Conservation (phyloP, 2,113 vertebrate species). For the Gambusia affinis region DNA sequence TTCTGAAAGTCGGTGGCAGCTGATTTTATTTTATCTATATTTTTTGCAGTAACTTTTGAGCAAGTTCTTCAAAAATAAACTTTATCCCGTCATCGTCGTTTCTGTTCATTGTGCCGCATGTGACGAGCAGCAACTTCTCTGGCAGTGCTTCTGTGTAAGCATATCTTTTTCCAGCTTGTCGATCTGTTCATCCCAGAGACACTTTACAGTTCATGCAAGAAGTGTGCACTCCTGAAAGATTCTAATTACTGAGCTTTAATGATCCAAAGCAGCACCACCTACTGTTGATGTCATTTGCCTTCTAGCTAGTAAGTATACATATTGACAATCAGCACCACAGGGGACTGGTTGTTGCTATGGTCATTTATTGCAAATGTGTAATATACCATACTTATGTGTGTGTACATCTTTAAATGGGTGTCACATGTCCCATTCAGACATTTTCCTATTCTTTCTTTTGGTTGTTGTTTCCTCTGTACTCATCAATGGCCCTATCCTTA, state of each 20-base stretch:
- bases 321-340: conserved; percentile 66
- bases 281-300: conserved; percentile 76
- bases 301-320: conserved; percentile 79
- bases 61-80: conserved; percentile 57
- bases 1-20: conserved; percentile 4
- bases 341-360: conserved; percentile 42
- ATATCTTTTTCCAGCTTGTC: conserved; percentile 43
- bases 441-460: conserved; percentile 33
- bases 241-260: conserved; percentile 75
- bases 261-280: conserved; percentile 72
- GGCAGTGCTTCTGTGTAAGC: conserved; percentile 1
- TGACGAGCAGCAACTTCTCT: conserved; percentile 47
- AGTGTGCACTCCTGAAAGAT: conserved; percentile 54
- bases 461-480: conserved; percentile 13
- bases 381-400: conserved; percentile 14
- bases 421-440: conserved; percentile 68
- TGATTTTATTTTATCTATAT: conserved; percentile 5
- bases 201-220: conserved; percentile 3
- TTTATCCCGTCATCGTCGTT: conserved; percentile 52
- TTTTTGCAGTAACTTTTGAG: conserved; percentile 37
- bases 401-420: not conserved
- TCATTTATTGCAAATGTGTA: conserved; percentile 31
- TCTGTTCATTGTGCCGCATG: conserved; percentile 44
- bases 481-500: not conserved
- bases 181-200: conserved; percentile 36